Evolutionary conservation across 2,113 vertebrate species (phyloP).

Genomic region (Echinops telfairi): DNA sequence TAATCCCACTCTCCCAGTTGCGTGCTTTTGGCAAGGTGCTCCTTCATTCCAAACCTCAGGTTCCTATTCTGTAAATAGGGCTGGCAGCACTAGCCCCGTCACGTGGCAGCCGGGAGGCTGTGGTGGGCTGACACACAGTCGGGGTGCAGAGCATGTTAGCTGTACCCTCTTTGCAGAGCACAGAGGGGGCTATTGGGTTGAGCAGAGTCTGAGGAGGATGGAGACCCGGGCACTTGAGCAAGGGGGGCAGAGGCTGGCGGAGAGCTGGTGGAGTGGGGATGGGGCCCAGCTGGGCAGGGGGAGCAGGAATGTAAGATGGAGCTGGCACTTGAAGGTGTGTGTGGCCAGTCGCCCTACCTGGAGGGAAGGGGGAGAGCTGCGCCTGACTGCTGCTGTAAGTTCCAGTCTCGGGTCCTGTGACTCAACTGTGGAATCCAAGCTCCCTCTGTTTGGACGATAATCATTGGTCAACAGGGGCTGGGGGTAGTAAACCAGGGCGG

Average conservation of each 20-base stretch:
- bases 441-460: not conserved
- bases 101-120: not conserved
- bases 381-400: not conserved
- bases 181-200: not conserved
- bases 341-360: not conserved
- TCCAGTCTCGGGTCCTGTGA: not conserved
- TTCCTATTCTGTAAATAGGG: not conserved
- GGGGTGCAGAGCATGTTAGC: no score
- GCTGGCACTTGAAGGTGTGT: not conserved
- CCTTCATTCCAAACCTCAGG: not conserved
- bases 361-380: not conserved
- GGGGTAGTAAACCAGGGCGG: not conserved
- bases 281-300: no score
- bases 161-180: not conserved
- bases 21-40: not conserved
- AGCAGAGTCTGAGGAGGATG: not conserved
- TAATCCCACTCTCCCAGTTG: not conserved
- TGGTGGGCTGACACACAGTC: not conserved
- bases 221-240: not conserved
- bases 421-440: not conserved
- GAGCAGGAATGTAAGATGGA: not conserved
- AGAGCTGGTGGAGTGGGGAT: not conserved
- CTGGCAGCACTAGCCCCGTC: not conserved
- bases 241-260: not conserved
- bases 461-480: not conserved